A percentile compares a stretch with the other conserved stretches of the same genome.
Conservation (phyloP, 2,888 invertebrate genomes). For the Oscheius sp. region DNA sequence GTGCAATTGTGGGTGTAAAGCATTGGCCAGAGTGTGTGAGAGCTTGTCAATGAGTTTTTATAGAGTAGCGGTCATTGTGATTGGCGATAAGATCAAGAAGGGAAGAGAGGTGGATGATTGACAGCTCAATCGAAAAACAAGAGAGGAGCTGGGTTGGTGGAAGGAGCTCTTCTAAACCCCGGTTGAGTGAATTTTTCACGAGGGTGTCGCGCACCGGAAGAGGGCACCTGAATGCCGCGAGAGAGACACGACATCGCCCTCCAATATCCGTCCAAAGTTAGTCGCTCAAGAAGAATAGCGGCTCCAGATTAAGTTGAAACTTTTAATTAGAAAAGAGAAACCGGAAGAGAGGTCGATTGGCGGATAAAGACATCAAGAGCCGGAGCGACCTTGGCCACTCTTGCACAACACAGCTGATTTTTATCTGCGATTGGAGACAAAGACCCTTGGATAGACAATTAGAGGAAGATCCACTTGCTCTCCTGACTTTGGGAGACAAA, state of each 20-base stretch:
- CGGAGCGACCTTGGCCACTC: background rate
- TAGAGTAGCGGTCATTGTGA: too few species aligned
- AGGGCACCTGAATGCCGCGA: constrained; percentile 21
- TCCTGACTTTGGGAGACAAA: too few species aligned
- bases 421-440: background rate
- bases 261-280: too few species aligned
- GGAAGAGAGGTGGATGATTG: constrained; percentile 18
- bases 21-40: constrained; percentile 24
- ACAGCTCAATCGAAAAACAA: constrained; percentile 7
- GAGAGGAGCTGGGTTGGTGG: background rate
- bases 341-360: constrained; percentile 9
- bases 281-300: too few species aligned
- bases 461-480: too few species aligned
- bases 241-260: background rate
- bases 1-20: too few species aligned
- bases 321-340: background rate
- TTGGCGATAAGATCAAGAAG: background rate
- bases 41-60: constrained; percentile 1
- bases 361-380: constrained; percentile 11
- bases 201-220: constrained; percentile 24
- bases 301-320: background rate
- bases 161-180: constrained; percentile 16
- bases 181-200: constrained; percentile 22
- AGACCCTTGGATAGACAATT: background rate
- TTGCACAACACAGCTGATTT: constrained; percentile 8